These are phyloP conservation scores for Aporrectodea caliginosa DNA, from an alignment of 1,140 invertebrate species.

Conservation along the genomic window DNA sequence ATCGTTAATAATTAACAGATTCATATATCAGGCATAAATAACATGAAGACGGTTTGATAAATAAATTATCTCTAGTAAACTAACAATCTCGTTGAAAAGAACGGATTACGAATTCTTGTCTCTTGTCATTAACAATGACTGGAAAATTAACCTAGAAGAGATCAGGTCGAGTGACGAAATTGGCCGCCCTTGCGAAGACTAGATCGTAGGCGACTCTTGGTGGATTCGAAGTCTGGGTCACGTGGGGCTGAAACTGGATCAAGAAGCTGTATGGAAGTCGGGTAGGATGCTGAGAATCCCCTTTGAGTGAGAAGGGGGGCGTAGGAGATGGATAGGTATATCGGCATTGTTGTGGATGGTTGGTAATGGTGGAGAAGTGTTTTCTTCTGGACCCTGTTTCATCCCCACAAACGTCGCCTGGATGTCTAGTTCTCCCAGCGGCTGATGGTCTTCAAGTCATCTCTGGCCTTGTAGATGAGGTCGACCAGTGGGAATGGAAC, in stretches of 20 bases:
- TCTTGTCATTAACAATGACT: no score
- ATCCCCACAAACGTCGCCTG: background rate
- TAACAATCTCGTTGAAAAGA: no score
- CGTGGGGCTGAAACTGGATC: no score
- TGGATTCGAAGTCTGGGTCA: background rate
- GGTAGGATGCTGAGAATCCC: background rate
- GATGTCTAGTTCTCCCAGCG: background rate
- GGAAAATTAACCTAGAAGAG: no score
- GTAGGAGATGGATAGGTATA: background rate
- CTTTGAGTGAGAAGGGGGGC: background rate
- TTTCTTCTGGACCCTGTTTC: background rate
- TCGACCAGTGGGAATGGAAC: background rate
- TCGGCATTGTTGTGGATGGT: background rate
- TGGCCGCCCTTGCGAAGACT: background rate
- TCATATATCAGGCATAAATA: background rate
- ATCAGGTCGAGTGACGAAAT: background rate
- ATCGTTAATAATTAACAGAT: background rate
- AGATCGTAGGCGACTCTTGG: background rate
- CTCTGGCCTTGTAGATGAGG: conserved; percentile 1
- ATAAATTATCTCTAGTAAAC: background rate
- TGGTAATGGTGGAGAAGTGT: background rate
- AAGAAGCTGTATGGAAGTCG: background rate
- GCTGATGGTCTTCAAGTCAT: background rate
- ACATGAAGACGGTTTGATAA: background rate
- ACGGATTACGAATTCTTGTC: no score